These are phyloP conservation scores for Halictus ligatus DNA, from an alignment of 2,888 invertebrate genomes.

Conservation along the genomic window DNA sequence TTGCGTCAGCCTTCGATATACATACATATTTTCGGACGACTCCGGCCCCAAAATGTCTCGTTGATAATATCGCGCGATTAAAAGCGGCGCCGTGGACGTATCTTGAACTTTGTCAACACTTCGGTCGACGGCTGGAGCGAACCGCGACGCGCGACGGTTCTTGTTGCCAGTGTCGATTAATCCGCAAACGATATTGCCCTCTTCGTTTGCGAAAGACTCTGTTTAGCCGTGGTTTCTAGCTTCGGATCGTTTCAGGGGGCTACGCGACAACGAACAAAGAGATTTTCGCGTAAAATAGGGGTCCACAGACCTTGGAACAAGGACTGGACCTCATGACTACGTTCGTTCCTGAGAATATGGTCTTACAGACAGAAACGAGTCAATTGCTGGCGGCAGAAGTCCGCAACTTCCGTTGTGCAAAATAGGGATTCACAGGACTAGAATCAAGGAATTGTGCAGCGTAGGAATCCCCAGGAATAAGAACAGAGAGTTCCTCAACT, in stretches of 20 bases:
- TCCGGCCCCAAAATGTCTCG: background rate
- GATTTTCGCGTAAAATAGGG: background rate
- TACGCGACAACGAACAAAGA: background rate
- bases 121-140: background rate
- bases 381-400: no score
- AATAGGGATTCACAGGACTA: background rate
- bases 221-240: background rate
- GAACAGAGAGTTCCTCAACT: background rate
- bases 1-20: background rate
- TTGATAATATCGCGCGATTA: slow-evolving; percentile 12
- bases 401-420: background rate
- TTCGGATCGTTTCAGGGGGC: background rate
- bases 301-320: background rate
- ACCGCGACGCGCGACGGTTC: background rate
- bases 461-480: background rate
- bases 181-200: background rate
- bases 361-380: background rate
- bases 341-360: no score
- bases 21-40: slow-evolving; percentile 3
- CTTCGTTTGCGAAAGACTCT: background rate
- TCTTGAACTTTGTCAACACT: background rate
- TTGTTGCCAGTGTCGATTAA: background rate
- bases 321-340: background rate
- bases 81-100: slow-evolving; percentile 17
- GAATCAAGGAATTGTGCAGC: background rate